These are phyloP conservation scores for Trissolcus japonicus DNA, from an alignment of 2,888 invertebrate genomes.

Conservation along the genomic window DNA sequence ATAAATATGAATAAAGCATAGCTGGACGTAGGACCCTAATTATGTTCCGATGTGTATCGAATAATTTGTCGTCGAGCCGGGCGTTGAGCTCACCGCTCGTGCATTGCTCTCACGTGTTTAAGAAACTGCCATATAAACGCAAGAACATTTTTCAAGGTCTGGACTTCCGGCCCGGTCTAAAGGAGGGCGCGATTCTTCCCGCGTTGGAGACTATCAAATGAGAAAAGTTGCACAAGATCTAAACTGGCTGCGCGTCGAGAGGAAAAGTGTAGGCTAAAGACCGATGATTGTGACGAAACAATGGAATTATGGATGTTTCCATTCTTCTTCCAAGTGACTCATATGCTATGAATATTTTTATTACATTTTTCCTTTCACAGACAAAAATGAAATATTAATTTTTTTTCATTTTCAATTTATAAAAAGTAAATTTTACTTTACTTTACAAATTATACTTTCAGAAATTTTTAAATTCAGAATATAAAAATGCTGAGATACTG, in stretches of 20 bases:
- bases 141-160: slow-evolving; percentile 70
- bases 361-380: slow-evolving; percentile 44
- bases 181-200: slow-evolving; percentile 69
- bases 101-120: slow-evolving; percentile 62
- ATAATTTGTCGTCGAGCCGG: slow-evolving; percentile 35
- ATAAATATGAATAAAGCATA: slow-evolving; percentile 36
- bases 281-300: slow-evolving; percentile 54
- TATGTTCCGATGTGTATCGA: slow-evolving; percentile 48
- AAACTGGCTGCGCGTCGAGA: slow-evolving; percentile 60
- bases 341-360: slow-evolving; percentile 45
- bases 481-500: too few species aligned
- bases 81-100: slow-evolving; percentile 42
- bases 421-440: too few species aligned
- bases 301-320: slow-evolving; percentile 55
- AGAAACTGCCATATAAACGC: slow-evolving; percentile 60
- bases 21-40: slow-evolving; percentile 12
- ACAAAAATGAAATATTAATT: slow-evolving; percentile 5
- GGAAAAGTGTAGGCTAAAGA: slow-evolving; percentile 64
- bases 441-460: too few species aligned
- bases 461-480: too few species aligned
- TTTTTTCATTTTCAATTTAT: too few species aligned
- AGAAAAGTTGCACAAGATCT: slow-evolving; percentile 65
- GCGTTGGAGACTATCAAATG: slow-evolving; percentile 58
- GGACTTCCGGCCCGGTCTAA: slow-evolving; percentile 66
- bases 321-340: slow-evolving; percentile 54